Percentiles rank a stretch among this genome's conserved stretches.
phyloP scores from a whole-genome alignment of 2,113 vertebrate species.

The Myiopsitta monachus region DNA sequence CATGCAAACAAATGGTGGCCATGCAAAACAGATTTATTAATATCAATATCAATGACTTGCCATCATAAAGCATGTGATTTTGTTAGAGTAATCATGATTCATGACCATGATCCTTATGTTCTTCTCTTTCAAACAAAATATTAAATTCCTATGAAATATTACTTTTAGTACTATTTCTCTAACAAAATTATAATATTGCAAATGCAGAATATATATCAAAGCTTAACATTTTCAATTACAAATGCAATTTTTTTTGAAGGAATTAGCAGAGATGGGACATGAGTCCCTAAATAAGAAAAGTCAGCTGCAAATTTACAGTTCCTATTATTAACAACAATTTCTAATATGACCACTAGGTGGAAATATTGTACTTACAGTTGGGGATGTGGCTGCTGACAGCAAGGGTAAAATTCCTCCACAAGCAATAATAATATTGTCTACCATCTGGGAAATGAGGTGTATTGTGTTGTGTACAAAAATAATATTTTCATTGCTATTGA shows the following conservation, averaged over 20 bases:
- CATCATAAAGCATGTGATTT: neutral
- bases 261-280: neutral
- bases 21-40: neutral
- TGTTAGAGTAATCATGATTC: neutral
- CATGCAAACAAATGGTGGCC: neutral
- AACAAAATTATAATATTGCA: neutral
- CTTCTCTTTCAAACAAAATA: neutral
- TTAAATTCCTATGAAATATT: neutral
- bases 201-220: neutral
- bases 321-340: conserved; percentile 22
- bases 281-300: neutral
- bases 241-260: neutral
- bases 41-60: neutral
- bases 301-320: neutral
- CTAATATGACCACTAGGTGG: conserved; percentile 69
- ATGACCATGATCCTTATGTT: neutral
- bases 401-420: conserved; percentile 98
- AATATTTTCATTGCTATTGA: conserved; percentile 99
- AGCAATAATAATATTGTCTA: conserved; percentile 99
- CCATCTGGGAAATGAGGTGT: conserved; percentile 99
- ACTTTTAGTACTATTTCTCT: neutral
- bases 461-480: conserved; percentile 99
- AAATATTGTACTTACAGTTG: conserved; percentile 86
- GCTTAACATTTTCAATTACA: neutral
- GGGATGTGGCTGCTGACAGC: conserved; percentile 95